Evolutionary conservation across 2,888 invertebrate species (phyloP), one percentile per base, ranked within the genome.

Genomic region (Drosophila paranaensis): DNA sequence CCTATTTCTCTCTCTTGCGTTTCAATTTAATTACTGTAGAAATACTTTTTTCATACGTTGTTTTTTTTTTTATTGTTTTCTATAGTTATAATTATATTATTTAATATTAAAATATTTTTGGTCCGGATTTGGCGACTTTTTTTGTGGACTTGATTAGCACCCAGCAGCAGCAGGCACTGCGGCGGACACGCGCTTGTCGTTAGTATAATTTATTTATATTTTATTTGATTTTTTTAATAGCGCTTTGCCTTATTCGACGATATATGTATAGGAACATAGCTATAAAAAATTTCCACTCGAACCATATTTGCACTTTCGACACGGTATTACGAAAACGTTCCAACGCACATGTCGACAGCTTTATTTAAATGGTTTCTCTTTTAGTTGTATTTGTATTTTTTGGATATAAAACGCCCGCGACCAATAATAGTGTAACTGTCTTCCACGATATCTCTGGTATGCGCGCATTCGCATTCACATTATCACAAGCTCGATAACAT

Each of bases 171-270:
- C 43, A 53, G 58, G 46, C 35, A 55, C 51, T 48, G 51, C 37
- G 43, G 51, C 37, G 43, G 69, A 85, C 88, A 82, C 83, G 75
- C 81, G 88, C 85, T 80, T 67, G 51, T 55, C 53, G 66, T 80
- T 85, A 85, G 79, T 85, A 79, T 77, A 85, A 86, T 84, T 84
- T 88, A 86, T 76, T 54, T 40, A 30, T 53, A 25, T 53, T 45
- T 45, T 63, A 60, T 68, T 33, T 27, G 4, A 27, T 27, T 27
- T 27, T 60, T 75, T 88, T 64, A 77, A 77, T 64, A 62, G 10
- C 20, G 48, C 25, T 53, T 45, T 37, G 66, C 53, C 48, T 60
- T 71, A 51, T 63, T 57, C 37, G 58, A 60, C 20, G 20, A 20
- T 20, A 20, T 20, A 20, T 60, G 69, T 42, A 50, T 67, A 50